Percentiles rank a stretch among this genome's conserved stretches.
Conservation (phyloP, 2,113 vertebrate species). For the Marcusenius ussheri region DNA sequence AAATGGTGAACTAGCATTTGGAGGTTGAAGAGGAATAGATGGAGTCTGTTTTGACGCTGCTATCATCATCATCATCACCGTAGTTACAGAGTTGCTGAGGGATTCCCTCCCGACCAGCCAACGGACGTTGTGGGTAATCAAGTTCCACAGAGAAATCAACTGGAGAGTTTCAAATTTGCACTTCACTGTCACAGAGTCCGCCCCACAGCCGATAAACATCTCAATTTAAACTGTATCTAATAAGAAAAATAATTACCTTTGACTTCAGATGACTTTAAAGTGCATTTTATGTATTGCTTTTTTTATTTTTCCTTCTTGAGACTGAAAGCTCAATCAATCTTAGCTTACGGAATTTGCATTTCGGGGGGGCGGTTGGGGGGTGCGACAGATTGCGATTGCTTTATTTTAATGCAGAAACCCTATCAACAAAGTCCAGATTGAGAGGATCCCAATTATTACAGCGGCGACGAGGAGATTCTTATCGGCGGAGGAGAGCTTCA, state of each 20-base stretch:
- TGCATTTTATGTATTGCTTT: conserved; percentile 18
- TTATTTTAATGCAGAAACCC: conserved; percentile 61
- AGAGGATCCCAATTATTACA: conserved; percentile 63
- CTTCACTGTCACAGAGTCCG: conserved; percentile 42
- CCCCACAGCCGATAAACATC: conserved; percentile 49
- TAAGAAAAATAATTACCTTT: conserved; percentile 35
- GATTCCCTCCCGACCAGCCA: conserved; percentile 45
- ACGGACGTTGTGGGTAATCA: conserved; percentile 39
- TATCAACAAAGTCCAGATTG: conserved; percentile 60
- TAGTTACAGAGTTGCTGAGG: conserved; percentile 43
- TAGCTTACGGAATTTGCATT: conserved; percentile 10
- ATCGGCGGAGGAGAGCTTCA: conserved; percentile 64
- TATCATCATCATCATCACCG: conserved; percentile 52
- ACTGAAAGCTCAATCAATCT: conserved; percentile 15
- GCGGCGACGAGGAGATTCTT: conserved; percentile 62
- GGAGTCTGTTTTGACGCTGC: conserved; percentile 51
- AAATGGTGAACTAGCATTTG: neutral
- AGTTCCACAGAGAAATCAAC: conserved; percentile 53
- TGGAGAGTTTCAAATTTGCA: conserved; percentile 51
- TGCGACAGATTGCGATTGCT: conserved; percentile 41
- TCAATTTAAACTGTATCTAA: conserved; percentile 43
- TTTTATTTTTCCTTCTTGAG: conserved; percentile 13
- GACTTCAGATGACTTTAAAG: conserved; percentile 36
- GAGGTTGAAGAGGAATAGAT: conserved; percentile 41
- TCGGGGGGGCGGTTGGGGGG: conserved; percentile 24